Conservation (phyloP, 2,113 vertebrate genomes). For the Python bivittatus region DNA sequence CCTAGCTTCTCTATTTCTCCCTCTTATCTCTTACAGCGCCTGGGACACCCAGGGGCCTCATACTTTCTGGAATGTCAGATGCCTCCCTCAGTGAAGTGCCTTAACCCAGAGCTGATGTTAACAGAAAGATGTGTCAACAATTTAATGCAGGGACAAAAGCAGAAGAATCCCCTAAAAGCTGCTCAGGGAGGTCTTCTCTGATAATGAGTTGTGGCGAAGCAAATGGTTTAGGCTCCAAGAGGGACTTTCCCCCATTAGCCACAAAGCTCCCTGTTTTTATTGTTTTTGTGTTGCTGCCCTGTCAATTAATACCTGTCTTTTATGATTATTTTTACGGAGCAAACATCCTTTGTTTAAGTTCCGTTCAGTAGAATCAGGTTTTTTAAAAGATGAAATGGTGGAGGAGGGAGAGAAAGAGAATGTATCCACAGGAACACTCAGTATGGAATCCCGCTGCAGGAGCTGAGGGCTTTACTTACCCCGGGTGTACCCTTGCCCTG, state of each 20-base stretch:
- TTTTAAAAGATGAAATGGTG: not conserved
- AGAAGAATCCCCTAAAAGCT: slow-evolving; percentile 42
- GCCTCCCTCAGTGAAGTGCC: not conserved
- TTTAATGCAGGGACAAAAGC: slow-evolving; percentile 51
- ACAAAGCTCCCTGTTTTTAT: slow-evolving; percentile 64
- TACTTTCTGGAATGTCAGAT: slow-evolving; percentile 35
- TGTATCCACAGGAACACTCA: slow-evolving; percentile 48
- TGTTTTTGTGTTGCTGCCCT: slow-evolving; percentile 61
- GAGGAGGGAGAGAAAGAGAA: slow-evolving; percentile 14
- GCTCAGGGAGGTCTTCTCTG: slow-evolving; percentile 49
- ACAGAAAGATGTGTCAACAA: slow-evolving; percentile 52
- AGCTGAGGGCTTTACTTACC: slow-evolving; percentile 36
- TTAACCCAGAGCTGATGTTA: slow-evolving; percentile 55
- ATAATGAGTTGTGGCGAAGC: slow-evolving; percentile 59
- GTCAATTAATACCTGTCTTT: slow-evolving; percentile 63
- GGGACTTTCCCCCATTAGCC: slow-evolving; percentile 62
- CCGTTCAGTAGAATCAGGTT: slow-evolving; percentile 56
- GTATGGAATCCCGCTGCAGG: slow-evolving; percentile 37
- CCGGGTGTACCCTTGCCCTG: slow-evolving; percentile 36
- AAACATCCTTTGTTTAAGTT: slow-evolving; percentile 69
- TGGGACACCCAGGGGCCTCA: not conserved
- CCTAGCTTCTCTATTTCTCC: not conserved
- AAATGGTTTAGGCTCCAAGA: slow-evolving; percentile 57
- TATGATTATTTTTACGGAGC: slow-evolving; percentile 47
- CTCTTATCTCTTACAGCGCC: not conserved